phyloP scores from a whole-genome alignment of 2,113 vertebrate genomes.

The Callipepla squamata region DNA sequence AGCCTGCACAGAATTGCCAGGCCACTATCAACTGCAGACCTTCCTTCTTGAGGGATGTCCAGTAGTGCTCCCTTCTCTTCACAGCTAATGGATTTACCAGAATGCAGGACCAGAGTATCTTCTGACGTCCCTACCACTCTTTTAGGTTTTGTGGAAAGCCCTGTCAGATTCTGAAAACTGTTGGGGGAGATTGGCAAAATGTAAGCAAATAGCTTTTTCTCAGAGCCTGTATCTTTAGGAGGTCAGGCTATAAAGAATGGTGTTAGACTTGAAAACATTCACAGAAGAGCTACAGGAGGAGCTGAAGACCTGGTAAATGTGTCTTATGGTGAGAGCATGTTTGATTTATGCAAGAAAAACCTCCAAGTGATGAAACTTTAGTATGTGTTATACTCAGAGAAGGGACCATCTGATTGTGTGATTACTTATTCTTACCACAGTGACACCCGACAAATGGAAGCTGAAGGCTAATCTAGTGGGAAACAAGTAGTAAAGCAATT shows the following conservation, averaged over 20 bases:
- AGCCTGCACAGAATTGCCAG: neutral
- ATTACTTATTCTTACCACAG: neutral
- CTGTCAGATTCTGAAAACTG: accelerated
- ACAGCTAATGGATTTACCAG: neutral
- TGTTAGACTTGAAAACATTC: neutral
- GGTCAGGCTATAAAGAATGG: neutral
- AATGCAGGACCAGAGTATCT: neutral
- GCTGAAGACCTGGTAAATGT: neutral
- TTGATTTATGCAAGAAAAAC: neutral
- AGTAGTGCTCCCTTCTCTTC: neutral
- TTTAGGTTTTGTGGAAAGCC: neutral
- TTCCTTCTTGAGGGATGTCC: neutral
- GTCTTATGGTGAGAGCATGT: neutral
- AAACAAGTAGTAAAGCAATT: neutral
- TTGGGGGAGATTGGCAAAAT: neutral
- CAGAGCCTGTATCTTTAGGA: neutral
- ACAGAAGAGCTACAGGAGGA: neutral
- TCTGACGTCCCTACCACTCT: neutral
- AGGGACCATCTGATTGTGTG: neutral
- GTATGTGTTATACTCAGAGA: neutral
- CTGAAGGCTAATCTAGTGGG: neutral
- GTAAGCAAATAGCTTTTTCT: neutral
- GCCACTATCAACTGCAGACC: neutral
- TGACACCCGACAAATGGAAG: neutral
- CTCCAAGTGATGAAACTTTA: neutral